A percentile compares a stretch with the other conserved stretches of the same genome.
Conservation (phyloP, 1,140 invertebrate species). For the Wasmannia auropunctata region DNA sequence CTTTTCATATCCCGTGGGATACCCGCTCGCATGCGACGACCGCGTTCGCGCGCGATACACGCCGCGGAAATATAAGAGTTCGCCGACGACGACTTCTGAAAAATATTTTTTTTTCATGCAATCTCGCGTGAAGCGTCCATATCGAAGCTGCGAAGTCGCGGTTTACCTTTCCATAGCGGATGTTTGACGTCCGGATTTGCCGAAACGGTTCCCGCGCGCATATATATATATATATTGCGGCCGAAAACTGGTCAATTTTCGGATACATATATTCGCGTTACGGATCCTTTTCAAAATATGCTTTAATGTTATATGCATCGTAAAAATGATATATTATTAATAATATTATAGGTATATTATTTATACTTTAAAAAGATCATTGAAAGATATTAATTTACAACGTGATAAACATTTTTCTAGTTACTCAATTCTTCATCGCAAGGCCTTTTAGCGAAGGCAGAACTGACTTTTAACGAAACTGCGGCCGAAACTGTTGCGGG, state of each 20-base stretch:
- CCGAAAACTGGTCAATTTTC: neutral
- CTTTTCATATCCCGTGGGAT: slow-evolving; percentile 27
- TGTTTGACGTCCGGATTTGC: neutral
- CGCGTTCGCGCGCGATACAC: slow-evolving; percentile 6
- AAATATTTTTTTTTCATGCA: slow-evolving; percentile 30
- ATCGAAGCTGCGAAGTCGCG: neutral
- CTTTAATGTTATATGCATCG: neutral
- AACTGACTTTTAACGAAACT: neutral
- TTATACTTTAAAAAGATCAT: neutral
- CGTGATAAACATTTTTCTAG: neutral
- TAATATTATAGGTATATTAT: neutral
- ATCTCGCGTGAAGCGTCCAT: slow-evolving; percentile 26
- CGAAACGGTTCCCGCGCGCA: neutral
- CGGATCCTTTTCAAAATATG: neutral
- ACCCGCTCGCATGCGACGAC: neutral
- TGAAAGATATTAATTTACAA: neutral
- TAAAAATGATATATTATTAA: neutral
- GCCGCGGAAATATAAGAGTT: slow-evolving; percentile 41
- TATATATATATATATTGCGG: no score
- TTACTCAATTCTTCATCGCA: neutral
- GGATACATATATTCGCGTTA: neutral
- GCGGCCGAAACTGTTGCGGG: neutral
- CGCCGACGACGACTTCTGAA: slow-evolving; percentile 20
- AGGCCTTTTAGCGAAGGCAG: neutral
- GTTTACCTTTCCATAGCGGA: slow-evolving; percentile 1